These are phyloP conservation scores for Pelobates fuscus DNA, from an alignment of 2,113 vertebrate species.

Conservation along the genomic window DNA sequence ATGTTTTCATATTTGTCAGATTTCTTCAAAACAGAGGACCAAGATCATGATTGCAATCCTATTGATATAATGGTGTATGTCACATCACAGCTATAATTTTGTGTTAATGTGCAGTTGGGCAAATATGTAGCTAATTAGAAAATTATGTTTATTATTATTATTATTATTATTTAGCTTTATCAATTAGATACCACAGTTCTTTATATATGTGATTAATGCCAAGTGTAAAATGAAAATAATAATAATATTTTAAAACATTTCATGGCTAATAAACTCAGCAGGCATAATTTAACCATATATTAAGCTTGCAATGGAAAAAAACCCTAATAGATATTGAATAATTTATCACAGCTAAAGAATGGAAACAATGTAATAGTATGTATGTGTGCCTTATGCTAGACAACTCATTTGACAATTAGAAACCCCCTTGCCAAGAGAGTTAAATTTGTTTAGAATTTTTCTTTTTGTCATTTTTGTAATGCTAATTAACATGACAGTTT, in stretches of 20 bases:
- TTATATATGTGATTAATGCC: background rate
- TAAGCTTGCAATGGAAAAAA: background rate
- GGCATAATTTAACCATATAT: background rate
- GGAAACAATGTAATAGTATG: background rate
- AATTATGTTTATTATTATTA: too few species aligned
- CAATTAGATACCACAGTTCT: background rate
- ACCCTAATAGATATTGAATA: background rate
- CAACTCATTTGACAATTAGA: background rate
- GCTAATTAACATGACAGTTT: slow-evolving; percentile 34
- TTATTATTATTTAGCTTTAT: too few species aligned
- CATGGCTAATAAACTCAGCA: background rate
- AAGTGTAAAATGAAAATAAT: background rate
- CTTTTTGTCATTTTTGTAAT: slow-evolving; percentile 8
- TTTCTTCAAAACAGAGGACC: too few species aligned
- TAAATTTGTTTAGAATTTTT: background rate
- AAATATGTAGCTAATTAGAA: too few species aligned
- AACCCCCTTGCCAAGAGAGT: background rate
- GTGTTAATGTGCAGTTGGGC: too few species aligned
- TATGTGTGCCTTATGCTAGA: background rate
- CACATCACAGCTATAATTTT: too few species aligned
- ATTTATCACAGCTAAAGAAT: background rate
- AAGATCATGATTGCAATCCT: too few species aligned
- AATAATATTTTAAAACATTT: background rate
- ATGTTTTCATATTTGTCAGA: too few species aligned
- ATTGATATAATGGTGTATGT: too few species aligned